phyloP scores from a whole-genome alignment of 2,113 vertebrate genomes.

The Mesocricetus auratus region DNA sequence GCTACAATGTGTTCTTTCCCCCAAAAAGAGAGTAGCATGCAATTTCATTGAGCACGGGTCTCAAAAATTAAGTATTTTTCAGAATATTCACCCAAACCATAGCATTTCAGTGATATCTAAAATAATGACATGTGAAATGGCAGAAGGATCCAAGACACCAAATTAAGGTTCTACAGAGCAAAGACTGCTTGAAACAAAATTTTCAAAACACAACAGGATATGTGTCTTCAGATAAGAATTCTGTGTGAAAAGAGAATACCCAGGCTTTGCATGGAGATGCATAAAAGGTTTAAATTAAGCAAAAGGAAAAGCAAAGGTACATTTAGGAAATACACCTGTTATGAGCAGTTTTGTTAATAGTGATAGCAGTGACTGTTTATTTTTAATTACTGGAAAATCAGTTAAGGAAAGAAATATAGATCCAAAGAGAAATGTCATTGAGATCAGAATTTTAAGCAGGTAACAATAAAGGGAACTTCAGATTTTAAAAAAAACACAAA shows the following conservation, averaged over 20 bases:
- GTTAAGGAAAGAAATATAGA: background rate
- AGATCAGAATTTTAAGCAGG: slow-evolving; percentile 43
- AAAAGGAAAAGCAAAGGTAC: background rate
- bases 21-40: background rate
- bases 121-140: slow-evolving; percentile 1
- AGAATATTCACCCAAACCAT: background rate
- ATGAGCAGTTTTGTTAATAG: background rate
- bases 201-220: background rate
- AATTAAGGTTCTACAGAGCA: background rate
- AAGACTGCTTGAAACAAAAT: background rate
- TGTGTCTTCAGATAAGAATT: background rate
- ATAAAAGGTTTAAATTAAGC: background rate
- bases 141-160: slow-evolving; percentile 7
- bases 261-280: background rate
- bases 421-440: background rate
- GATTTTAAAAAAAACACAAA: background rate
- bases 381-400: slow-evolving; percentile 23
- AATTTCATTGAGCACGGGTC: background rate
- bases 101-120: slow-evolving; percentile 27
- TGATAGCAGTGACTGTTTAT: background rate
- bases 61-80: background rate
- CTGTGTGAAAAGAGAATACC: background rate
- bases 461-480: slow-evolving; percentile 10
- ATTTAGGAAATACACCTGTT: background rate
- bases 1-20: background rate